Evolutionary conservation across 1,140 invertebrate species (phyloP).

Genomic region (Sycobia sp.): DNA sequence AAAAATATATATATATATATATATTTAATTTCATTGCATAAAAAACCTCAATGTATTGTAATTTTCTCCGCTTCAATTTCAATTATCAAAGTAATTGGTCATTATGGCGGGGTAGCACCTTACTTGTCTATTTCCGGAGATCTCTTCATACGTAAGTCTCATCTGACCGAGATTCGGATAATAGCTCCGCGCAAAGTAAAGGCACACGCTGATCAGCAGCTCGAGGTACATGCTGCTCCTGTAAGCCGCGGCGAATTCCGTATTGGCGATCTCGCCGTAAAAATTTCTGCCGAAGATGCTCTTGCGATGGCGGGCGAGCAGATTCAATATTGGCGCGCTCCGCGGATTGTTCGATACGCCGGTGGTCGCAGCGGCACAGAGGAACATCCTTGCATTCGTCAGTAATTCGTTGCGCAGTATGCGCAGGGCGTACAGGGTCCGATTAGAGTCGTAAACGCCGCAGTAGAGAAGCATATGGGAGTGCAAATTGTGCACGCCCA

Average conservation of each 20-base stretch:
- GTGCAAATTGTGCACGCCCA: slow-evolving; percentile 76
- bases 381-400: slow-evolving; percentile 74
- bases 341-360: slow-evolving; percentile 65
- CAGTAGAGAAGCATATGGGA: slow-evolving; percentile 84
- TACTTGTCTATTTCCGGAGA: slow-evolving; percentile 75
- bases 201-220: slow-evolving; percentile 76
- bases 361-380: slow-evolving; percentile 75
- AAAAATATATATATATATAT: too few relatives aligned
- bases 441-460: slow-evolving; percentile 78
- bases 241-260: slow-evolving; percentile 68
- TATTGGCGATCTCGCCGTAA: slow-evolving; percentile 69
- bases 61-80: too few relatives aligned
- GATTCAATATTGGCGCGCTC: slow-evolving; percentile 65
- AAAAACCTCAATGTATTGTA: too few relatives aligned
- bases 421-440: slow-evolving; percentile 79
- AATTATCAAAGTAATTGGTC: too few relatives aligned
- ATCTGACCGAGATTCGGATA: slow-evolving; percentile 74
- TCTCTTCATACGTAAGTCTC: slow-evolving; percentile 74
- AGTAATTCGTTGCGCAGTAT: slow-evolving; percentile 76
- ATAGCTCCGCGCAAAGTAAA: slow-evolving; percentile 82
- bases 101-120: too few relatives aligned
- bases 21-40: too few relatives aligned
- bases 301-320: slow-evolving; percentile 79
- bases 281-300: slow-evolving; percentile 83
- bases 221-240: slow-evolving; percentile 85